phyloP scores from a whole-genome alignment of 2,113 vertebrate genomes.

The Cichladusa arquata region DNA sequence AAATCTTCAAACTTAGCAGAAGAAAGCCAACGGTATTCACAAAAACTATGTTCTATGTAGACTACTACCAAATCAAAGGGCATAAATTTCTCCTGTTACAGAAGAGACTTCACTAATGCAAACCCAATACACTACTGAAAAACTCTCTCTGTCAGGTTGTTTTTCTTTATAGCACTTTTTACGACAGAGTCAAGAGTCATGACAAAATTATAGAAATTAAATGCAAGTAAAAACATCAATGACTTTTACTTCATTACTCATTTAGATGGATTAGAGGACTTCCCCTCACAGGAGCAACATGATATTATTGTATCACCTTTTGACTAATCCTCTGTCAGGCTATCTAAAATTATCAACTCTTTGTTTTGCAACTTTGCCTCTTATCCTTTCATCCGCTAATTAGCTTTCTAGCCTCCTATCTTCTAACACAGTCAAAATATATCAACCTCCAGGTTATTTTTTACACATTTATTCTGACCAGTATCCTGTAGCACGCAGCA shows the following conservation, averaged over 20 bases:
- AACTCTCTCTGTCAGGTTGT: background rate
- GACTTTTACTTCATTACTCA: background rate
- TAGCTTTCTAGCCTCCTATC: slow-evolving; percentile 10
- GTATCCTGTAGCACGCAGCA: accelerated
- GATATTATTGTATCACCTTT: background rate
- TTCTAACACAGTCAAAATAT: background rate
- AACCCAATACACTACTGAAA: background rate
- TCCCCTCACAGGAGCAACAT: background rate
- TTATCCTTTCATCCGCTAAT: slow-evolving; percentile 41
- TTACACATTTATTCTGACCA: background rate
- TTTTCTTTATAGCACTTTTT: background rate
- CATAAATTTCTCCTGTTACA: background rate
- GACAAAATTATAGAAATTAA: background rate
- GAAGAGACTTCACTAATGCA: background rate
- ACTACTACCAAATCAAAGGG: background rate
- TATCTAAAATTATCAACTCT: slow-evolving; percentile 48
- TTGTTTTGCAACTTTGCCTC: slow-evolving; percentile 34
- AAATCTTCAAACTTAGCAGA: background rate
- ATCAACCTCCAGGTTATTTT: background rate
- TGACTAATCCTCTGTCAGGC: slow-evolving; percentile 25
- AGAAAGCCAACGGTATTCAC: background rate
- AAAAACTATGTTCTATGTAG: background rate
- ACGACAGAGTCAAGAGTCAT: background rate
- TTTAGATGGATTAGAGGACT: background rate
- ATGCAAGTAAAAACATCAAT: background rate